Base-by-base conservation (phyloP, 2,888 invertebrate species). In the Drosophila cyrtoloma region DNA sequence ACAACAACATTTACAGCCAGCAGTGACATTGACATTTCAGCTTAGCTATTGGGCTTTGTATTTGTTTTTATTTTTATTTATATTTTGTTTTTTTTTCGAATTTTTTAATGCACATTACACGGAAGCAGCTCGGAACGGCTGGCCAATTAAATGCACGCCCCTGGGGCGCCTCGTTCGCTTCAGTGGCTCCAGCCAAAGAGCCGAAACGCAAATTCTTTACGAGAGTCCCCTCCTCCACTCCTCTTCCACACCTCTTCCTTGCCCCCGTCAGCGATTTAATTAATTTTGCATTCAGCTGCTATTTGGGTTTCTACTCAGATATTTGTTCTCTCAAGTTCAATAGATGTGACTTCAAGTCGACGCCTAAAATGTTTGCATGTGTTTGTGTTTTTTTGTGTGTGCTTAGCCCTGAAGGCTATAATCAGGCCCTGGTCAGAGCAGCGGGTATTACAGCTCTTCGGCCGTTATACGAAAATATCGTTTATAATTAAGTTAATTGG, bases 11-110 rank as follows among this genome's bases (percentile, higher is more conserved):
- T 61, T 61, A 65, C 67, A 70, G 62, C 30, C 67, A 79, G 42
- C 73, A 76, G 33, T 84, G 86, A 84, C 88, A 86, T 86, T 86
- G 86, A 88, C 86, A 86, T 88, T 88, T 86, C 70, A 82, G 86
- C 82, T 75, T 59, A 82, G 83, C 78, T 71, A 66, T 77, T 76
- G 53, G 68, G 75, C 75, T 77, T 57, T 79, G 67, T 72, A 71
- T 72, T 81, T 70, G 55, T 64, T 22, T 60, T 71, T 22, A 57
- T 51, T n/a, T 51, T n/a, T 47, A 35, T 52, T 14, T 28, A 50
- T 53, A 39, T 44, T 10, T 50, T 22, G 56, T 33, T 44, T 71
- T 42, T 53, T 52, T 66, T 60, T 47, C 16, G 62, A 62, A 59
- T 65, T 71, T 80, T 79, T 70, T 65, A 77, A 69, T 81, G 77